Evolutionary conservation across 35 echinoderm and acorn worm genomes (phyloP).

Genomic region (Eucidaris tribuloides): DNA sequence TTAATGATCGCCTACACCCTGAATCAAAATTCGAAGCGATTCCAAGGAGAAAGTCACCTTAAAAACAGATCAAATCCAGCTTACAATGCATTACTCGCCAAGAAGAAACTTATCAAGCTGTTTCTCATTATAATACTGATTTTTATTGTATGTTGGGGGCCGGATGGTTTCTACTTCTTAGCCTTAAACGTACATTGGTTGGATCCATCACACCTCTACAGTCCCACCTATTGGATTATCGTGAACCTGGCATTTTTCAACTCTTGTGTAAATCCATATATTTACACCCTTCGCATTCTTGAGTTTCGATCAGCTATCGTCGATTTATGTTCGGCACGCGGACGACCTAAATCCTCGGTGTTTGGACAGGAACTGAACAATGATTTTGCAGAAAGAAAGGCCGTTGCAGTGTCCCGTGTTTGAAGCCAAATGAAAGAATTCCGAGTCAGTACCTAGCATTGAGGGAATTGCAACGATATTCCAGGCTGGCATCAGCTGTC

Average conservation of each 20-base stretch:
- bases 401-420: no score
- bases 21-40: background rate
- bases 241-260: slow-evolving; percentile 51
- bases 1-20: slow-evolving; percentile 24
- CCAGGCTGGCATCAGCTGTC: no score
- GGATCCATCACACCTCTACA: slow-evolving; percentile 22
- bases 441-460: no score
- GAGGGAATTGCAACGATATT: no score
- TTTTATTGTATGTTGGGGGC: slow-evolving; percentile 66
- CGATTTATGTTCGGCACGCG: no score
- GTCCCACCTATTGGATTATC: slow-evolving; percentile 31
- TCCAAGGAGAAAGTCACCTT: background rate
- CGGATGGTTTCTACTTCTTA: slow-evolving; percentile 39
- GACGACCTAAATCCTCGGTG: no score
- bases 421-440: no score
- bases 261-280: slow-evolving; percentile 65
- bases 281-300: slow-evolving; percentile 42
- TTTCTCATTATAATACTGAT: slow-evolving; percentile 60
- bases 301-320: slow-evolving; percentile 58
- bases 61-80: background rate
- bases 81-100: background rate
- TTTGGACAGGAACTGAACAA: no score
- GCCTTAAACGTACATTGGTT: slow-evolving; percentile 45
- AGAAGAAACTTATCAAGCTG: slow-evolving; percentile 44
- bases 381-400: no score